Evolutionary conservation across 2,113 vertebrate species (phyloP), one percentile per base, ranked within the genome.

Genomic region (Acanthochromis polyacanthus): DNA sequence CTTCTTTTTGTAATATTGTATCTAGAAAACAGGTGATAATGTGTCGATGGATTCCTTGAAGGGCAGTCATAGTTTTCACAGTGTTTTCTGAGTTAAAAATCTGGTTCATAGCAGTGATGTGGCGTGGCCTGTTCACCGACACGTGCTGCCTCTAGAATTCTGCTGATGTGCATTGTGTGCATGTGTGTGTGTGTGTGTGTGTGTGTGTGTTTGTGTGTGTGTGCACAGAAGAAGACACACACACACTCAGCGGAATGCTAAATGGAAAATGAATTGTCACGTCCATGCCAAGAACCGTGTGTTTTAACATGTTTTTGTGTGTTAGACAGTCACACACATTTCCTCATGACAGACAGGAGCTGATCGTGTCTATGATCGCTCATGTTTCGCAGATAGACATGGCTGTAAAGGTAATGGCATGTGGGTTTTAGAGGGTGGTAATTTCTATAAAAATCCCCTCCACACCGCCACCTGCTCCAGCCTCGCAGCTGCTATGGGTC

Each of bases 191-290:
- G 40, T 40, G 20, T 67, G 15, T 32, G 46, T 30, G 14, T 17
- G 19, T 62, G 40, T 48, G 28, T 67, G 15, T 32, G 36, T 40
- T 25, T 25, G 25, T 62, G 40, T 48, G 28, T 67, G 15, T 45
- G 46, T 40, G 17, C 14, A 19, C 28, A 40, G 75, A 76, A 28
- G 20, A 25, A 25, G 25, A 25, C 12, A 23, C 38, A 20, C 53
- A 30, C 45, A 66, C 25, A 59, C 38, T 20, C 28, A 62, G 1
- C 71, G 55, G 69, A 87, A 87, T 78, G 71, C 74, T 73, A 80
- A 71, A 76, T 75, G 48, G 48, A 25, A 50, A 25, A 52, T 66
- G 83, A 77, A 74, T 79, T 80, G 78, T 80, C 30, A 4, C 59
- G 23, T 43, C 15, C 25, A 20, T 17, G 16, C 48, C 67, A 30